Conservation (phyloP, 2,113 vertebrate genomes). For the Pelecanoides urinatrix region DNA sequence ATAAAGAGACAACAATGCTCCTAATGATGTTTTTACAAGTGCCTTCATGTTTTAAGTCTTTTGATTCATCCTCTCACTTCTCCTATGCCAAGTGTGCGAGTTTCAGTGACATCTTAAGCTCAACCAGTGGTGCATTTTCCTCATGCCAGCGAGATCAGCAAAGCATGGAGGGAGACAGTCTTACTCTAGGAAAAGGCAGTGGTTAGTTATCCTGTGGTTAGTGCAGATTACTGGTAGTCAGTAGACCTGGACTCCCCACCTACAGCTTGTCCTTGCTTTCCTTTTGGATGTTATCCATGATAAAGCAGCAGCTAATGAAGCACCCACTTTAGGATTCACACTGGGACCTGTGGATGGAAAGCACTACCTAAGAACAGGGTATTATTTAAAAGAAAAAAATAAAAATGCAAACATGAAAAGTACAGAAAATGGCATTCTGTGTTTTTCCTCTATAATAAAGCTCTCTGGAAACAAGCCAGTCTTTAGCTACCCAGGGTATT, state of each 20-base stretch:
- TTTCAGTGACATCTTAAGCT: neutral
- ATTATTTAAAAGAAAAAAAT: neutral
- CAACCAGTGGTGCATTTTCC: neutral
- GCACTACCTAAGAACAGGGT: neutral
- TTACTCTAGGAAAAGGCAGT: neutral
- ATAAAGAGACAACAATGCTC: neutral
- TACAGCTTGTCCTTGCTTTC: neutral
- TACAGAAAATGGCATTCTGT: neutral
- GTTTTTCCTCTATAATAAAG: neutral
- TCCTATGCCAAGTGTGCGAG: rapidly evolving
- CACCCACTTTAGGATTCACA: neutral
- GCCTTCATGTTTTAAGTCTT: neutral
- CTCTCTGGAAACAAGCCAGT: conserved; percentile 11
- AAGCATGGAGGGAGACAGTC: neutral
- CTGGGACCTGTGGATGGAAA: neutral
- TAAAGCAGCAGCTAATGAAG: neutral
- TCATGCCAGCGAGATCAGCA: neutral
- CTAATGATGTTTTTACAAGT: neutral
- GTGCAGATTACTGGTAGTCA: neutral
- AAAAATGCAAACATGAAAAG: neutral
- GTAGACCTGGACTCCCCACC: neutral
- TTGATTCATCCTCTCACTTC: neutral
- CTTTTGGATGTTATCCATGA: neutral
- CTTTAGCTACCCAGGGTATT: neutral
- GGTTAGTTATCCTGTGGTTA: neutral